Percentiles rank a stretch among this genome's conserved stretches.
These are phyloP conservation scores for Polylopha cassiicola DNA, from an alignment of 2,888 invertebrate genomes.

Conservation along the genomic window DNA sequence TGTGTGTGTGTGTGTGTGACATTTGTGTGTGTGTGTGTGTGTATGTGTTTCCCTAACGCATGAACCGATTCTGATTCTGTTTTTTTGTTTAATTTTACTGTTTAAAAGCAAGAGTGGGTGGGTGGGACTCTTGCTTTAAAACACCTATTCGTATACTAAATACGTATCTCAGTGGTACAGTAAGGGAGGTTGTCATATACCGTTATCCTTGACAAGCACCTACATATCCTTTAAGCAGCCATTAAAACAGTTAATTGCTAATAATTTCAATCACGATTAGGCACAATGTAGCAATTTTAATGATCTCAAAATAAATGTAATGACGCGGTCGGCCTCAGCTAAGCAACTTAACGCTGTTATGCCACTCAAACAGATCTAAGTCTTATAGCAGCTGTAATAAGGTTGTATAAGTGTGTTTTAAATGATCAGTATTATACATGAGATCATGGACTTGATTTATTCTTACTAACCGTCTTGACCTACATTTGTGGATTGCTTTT, in stretches of 20 bases:
- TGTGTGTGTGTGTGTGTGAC: no score
- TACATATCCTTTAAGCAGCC: no score
- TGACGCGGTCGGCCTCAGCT: conserved; percentile 56
- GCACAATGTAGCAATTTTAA: conserved; percentile 54
- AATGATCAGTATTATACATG: conserved; percentile 44
- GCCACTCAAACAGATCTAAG: conserved; percentile 27
- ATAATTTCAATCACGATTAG: conserved; percentile 55
- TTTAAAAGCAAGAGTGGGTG: no score
- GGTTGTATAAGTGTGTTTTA: conserved; percentile 29
- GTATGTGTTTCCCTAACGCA: no score
- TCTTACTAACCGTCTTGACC: conserved; percentile 74
- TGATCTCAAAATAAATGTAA: conserved; percentile 69
- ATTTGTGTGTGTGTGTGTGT: no score
- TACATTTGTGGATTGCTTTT: conserved; percentile 70
- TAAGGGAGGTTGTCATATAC: no score
- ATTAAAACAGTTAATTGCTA: conserved; percentile 23
- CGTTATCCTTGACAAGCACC: no score
- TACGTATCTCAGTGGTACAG: no score
- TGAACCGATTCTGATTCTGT: no score
- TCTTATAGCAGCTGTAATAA: conserved; percentile 36
- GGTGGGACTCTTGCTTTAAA: no score
- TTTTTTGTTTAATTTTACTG: no score
- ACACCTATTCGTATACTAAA: no score
- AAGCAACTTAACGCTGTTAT: conserved; percentile 30
- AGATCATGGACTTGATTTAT: conserved; percentile 75